Evolutionary conservation across 2,113 vertebrate genomes (phyloP).

Genomic region (Rafetus swinhoei): DNA sequence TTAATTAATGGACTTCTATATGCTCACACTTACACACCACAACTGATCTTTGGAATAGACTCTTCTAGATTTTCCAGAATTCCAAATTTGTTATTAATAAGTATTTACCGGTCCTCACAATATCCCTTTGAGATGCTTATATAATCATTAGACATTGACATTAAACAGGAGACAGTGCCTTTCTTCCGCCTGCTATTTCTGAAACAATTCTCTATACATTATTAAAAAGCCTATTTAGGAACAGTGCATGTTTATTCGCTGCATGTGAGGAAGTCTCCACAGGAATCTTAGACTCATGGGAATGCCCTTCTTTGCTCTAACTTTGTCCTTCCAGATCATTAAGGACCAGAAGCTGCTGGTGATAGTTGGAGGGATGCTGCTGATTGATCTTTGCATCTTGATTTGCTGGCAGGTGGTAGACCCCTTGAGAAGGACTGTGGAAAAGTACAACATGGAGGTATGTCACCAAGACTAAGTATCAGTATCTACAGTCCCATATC

Average conservation of each 20-base stretch:
- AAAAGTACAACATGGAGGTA: slow-evolving; percentile 99
- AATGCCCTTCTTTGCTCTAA: slow-evolving; percentile 20
- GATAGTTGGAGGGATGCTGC: slow-evolving; percentile 98
- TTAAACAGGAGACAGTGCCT: slow-evolving; percentile 16
- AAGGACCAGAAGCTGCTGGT: slow-evolving; percentile 99
- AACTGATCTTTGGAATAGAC: neutral
- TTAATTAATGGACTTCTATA: neutral
- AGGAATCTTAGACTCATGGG: slow-evolving; percentile 54
- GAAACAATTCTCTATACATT: slow-evolving; percentile 16
- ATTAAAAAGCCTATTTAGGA: slow-evolving; percentile 36
- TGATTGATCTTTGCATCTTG: slow-evolving; percentile 98
- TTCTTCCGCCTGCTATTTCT: slow-evolving; percentile 38
- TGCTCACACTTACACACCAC: neutral
- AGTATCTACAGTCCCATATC: neutral
- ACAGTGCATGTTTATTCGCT: slow-evolving; percentile 34
- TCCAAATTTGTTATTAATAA: neutral
- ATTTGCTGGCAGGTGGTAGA: slow-evolving; percentile 99
- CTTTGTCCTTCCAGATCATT: slow-evolving; percentile 89
- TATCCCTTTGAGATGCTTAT: neutral
- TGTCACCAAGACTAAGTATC: slow-evolving; percentile 56
- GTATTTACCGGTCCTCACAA: neutral
- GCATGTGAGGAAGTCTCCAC: slow-evolving; percentile 45
- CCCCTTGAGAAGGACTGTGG: slow-evolving; percentile 95
- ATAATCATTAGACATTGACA: neutral
- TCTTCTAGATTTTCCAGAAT: neutral